Evolutionary conservation across 2,888 invertebrate species (phyloP).

Genomic region (Trissoscelio sp.): DNA sequence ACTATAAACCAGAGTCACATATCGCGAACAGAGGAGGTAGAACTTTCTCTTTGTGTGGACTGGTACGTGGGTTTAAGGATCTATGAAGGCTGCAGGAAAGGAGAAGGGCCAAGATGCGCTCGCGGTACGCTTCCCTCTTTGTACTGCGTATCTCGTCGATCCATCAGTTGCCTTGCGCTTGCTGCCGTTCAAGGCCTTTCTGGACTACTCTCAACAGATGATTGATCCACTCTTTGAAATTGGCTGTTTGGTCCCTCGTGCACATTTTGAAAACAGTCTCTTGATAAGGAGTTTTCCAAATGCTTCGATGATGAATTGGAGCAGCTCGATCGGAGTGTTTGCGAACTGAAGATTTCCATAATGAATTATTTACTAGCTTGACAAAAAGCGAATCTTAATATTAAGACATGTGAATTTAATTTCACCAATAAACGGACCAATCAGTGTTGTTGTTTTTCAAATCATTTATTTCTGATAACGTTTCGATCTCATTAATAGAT

Average conservation of each 20-base stretch:
- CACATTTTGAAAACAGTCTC: neutral
- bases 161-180: slow-evolving; percentile 1
- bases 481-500: too few species aligned
- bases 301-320: neutral
- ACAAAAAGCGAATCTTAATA: too few species aligned
- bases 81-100: slow-evolving; percentile 34
- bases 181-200: neutral
- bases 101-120: slow-evolving; percentile 29
- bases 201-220: neutral
- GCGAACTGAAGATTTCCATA: neutral
- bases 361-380: neutral
- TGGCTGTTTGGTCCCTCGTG: slow-evolving; percentile 2
- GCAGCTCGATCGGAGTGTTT: neutral
- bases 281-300: neutral
- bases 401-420: too few species aligned
- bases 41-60: slow-evolving; percentile 69
- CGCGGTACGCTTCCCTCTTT: slow-evolving; percentile 10
- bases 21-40: slow-evolving; percentile 79
- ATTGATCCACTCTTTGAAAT: slow-evolving; percentile 30
- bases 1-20: slow-evolving; percentile 81
- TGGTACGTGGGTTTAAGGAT: slow-evolving; percentile 58
- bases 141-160: slow-evolving; percentile 1
- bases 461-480: too few species aligned
- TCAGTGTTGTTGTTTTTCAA: too few species aligned
- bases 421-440: too few species aligned